A percentile compares a stretch with the other conserved stretches of the same genome.
Evolutionary conservation across 2,113 vertebrate genomes (phyloP).

Genomic region (Meriones unguiculatus): DNA sequence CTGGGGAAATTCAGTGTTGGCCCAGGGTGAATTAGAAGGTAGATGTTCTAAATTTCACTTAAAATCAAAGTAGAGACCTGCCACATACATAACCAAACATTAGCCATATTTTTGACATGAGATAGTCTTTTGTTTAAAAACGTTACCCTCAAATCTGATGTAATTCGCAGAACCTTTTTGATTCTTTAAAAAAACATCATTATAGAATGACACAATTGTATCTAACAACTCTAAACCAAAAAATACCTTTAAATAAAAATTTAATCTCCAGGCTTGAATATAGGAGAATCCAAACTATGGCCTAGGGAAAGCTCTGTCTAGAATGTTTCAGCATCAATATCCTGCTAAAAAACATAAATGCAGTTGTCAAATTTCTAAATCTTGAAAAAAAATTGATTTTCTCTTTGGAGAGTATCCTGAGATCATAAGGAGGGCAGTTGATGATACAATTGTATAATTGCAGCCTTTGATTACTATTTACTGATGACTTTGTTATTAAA

Average conservation of each 20-base stretch:
- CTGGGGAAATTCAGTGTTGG: neutral
- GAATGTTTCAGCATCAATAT: constrained; percentile 11
- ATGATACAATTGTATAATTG: constrained; percentile 5
- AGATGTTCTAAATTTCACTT: constrained; percentile 25
- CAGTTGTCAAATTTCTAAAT: constrained; percentile 64
- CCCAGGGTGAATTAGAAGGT: neutral
- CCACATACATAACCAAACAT: constrained; percentile 23
- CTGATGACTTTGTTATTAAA: constrained; percentile 56
- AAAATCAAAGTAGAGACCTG: neutral
- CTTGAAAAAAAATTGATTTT: constrained; percentile 54
- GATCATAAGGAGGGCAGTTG: constrained; percentile 28
- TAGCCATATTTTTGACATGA: constrained; percentile 33
- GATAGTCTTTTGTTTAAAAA: constrained; percentile 35
- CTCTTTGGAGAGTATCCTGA: constrained; percentile 56
- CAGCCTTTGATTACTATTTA: constrained; percentile 16
- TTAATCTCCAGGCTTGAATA: constrained; percentile 35
- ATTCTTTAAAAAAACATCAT: neutral
- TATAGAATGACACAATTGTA: neutral
- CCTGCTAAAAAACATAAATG: neutral
- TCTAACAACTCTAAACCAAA: constrained; percentile 44
- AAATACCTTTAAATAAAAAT: constrained; percentile 50
- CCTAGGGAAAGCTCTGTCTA: neutral
- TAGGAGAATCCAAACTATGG: neutral
- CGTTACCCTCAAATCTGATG: constrained; percentile 25
- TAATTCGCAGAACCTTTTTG: constrained; percentile 35